Base-by-base conservation (phyloP, 64 coral and sea anemone genomes). In the Montipora cactus region DNA sequence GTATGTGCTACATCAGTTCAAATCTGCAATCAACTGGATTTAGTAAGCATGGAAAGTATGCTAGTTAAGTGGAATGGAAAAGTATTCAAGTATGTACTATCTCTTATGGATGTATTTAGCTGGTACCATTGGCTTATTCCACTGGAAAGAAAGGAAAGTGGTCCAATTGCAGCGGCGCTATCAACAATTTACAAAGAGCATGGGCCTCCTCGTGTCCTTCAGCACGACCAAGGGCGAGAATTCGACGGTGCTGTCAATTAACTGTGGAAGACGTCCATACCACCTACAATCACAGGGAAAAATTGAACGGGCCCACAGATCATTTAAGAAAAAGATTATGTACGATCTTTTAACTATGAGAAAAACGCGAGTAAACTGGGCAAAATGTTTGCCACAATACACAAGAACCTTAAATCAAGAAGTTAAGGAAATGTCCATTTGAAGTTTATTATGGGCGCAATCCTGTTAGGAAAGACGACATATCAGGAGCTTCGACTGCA, bases 21-120 rank as follows among this genome's bases (percentile, higher is more conserved):
- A 92, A 81, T 81, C 11, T 74, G 91, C 21, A 28, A 93, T 57
- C 83, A 93, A 93, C 21, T 80, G n/a, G 92, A 87, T 81, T 88
- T 88, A 64, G 50, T 88, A 78, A 81, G 77, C 79, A 94, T 84
- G 93, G 71, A 84, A 76, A 76, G 44, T 19, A 59, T 61, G 8
- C 79, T 67, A 44, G 28, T 58, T 14, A 89, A 68, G 66, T 66
- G 47, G 3, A 78, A 94, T 12, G 67, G 71, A 13, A 89, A 89
- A 82, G 61, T 67, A 11, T 94, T 70, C 50, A 84, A 84, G 51
- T 89, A 68, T 77, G 81, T 92, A 11, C 50, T 92, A 10, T 84
- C 80, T 44, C 6, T 92, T 7, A 3, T 76, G 8, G 90, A 92
- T 48, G 19, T 69, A 57, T 57, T 57, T 57, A 57, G 6, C 53